These are phyloP conservation scores for Oncorhynchus mykiss DNA, from an alignment of 2,113 vertebrate genomes.

Conservation along the genomic window DNA sequence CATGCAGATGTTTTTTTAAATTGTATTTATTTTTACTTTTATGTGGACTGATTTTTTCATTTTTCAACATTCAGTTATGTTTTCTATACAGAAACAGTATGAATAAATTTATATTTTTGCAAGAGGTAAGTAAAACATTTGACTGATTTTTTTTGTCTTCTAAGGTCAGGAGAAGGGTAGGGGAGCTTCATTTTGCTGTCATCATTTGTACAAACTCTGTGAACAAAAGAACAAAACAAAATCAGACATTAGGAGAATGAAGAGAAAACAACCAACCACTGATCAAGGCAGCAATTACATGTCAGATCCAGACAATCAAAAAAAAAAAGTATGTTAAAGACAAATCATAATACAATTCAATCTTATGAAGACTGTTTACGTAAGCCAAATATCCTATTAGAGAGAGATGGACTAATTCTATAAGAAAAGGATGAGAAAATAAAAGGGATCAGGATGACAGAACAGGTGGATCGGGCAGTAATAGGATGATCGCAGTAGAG, in stretches of 20 bases:
- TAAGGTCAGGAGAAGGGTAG: slow-evolving; percentile 79
- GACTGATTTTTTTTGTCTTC: slow-evolving; percentile 85
- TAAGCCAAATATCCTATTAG: neutral
- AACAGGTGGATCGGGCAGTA: too few relatives aligned
- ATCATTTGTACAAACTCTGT: slow-evolving; percentile 99
- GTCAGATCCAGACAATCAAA: too few relatives aligned
- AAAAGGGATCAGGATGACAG: neutral
- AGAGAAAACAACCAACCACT: neutral
- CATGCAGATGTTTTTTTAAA: slow-evolving; percentile 81
- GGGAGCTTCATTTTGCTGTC: slow-evolving; percentile 93
- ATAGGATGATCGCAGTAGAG: neutral
- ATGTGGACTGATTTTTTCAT: slow-evolving; percentile 73
- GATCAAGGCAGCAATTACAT: too few relatives aligned
- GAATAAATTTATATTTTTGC: slow-evolving; percentile 98
- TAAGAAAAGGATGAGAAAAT: neutral
- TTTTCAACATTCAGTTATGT: slow-evolving; percentile 90
- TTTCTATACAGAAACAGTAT: slow-evolving; percentile 98
- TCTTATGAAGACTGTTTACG: neutral
- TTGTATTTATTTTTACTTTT: slow-evolving; percentile 67
- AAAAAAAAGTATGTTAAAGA: too few relatives aligned
- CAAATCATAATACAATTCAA: too few relatives aligned
- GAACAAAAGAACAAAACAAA: slow-evolving; percentile 48
- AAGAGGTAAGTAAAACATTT: slow-evolving; percentile 99
- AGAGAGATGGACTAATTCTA: slow-evolving; percentile 14
- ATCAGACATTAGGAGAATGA: neutral